phyloP scores from a whole-genome alignment of 1,140 invertebrate genomes.

The Hydropsyche tenuis region DNA sequence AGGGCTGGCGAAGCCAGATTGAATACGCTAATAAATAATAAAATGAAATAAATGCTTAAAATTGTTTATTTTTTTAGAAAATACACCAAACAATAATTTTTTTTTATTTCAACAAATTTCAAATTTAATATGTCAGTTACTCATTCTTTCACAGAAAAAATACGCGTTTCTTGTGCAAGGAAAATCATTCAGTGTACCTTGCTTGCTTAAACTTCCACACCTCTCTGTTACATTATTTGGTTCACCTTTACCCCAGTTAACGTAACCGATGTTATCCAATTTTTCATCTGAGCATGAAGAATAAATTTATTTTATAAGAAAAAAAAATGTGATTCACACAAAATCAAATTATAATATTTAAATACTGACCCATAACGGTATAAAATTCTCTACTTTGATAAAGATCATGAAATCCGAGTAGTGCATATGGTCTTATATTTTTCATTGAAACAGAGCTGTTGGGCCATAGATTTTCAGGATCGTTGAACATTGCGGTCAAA shows the following conservation, averaged over 20 bases:
- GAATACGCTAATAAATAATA: no score
- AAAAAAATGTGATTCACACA: no score
- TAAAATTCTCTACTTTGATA: background rate
- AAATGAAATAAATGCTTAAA: no score
- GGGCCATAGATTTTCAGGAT: background rate
- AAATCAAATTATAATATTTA: no score
- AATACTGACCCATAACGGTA: background rate
- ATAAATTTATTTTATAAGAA: no score
- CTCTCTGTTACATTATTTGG: conserved; percentile 43
- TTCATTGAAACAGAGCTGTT: no score
- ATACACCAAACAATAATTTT: no score
- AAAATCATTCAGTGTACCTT: conserved; percentile 37
- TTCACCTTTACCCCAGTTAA: conserved; percentile 34
- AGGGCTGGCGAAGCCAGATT: no score
- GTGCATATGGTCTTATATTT: background rate
- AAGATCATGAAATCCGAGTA: conserved; percentile 18
- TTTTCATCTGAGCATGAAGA: background rate
- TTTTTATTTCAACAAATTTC: no score
- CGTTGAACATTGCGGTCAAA: background rate
- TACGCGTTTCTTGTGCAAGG: conserved; percentile 17
- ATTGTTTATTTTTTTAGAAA: no score
- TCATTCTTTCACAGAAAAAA: conserved; percentile 36
- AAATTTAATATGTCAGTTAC: no score
- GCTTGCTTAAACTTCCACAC: conserved; percentile 38
- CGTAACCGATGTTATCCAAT: conserved; percentile 21